These are phyloP conservation scores for Hepsetus odoe DNA, from an alignment of 2,113 vertebrate genomes.

Conservation along the genomic window DNA sequence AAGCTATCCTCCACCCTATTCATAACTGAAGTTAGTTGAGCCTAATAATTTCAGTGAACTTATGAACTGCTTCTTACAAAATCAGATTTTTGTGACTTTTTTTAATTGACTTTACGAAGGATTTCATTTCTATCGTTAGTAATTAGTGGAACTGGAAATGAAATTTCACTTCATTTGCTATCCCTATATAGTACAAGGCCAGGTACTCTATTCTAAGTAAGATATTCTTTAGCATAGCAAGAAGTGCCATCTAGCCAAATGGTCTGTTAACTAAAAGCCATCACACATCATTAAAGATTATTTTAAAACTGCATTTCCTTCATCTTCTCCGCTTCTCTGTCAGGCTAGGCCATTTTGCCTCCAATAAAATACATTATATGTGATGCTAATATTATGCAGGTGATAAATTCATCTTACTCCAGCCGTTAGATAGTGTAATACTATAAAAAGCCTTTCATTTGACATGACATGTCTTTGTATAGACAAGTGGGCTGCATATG, in stretches of 20 bases:
- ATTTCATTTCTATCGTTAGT: background rate
- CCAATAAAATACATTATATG: conserved; percentile 17
- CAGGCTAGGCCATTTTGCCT: conserved; percentile 3
- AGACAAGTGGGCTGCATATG: conserved; percentile 12
- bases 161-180: background rate
- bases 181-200: background rate
- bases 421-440: conserved; percentile 35
- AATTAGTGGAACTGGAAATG: background rate
- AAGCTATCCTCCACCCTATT: background rate
- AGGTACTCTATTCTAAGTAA: background rate
- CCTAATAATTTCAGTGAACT: too few relatives aligned
- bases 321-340: conserved; percentile 13
- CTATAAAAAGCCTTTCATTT: conserved; percentile 26
- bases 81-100: background rate
- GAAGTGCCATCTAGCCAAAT: background rate
- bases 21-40: too few relatives aligned
- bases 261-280: conserved; percentile 27
- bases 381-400: conserved; percentile 24
- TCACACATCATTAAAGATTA: conserved; percentile 21
- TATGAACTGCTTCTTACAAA: background rate
- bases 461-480: conserved; percentile 32
- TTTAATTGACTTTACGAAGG: background rate
- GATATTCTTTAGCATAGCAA: background rate
- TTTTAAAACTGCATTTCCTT: conserved; percentile 9
- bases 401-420: conserved; percentile 31